Evolutionary conservation across 2,797 vertebrate species (phyloP).

Genomic region (Brotula barbata): DNA sequence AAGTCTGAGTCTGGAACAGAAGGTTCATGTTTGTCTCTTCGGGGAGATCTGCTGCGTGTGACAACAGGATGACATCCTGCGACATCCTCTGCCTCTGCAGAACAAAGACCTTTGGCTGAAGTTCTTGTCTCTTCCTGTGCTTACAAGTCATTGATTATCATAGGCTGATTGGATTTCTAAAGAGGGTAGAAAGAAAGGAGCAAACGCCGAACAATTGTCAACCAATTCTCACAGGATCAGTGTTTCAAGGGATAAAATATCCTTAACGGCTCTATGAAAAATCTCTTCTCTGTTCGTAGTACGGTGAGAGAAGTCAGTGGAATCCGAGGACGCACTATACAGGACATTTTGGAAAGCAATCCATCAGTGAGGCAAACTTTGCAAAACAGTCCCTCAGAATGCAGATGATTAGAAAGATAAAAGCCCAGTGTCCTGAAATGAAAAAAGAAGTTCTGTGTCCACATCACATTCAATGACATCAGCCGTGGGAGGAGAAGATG

Average conservation of each 20-base stretch:
- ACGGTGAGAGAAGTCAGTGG: slow-evolving; percentile 15
- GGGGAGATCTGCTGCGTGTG: slow-evolving; percentile 27
- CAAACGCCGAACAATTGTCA: slow-evolving; percentile 21
- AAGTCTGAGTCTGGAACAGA: slow-evolving; percentile 13
- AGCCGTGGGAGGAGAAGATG: slow-evolving; percentile 96
- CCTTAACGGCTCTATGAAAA: slow-evolving; percentile 19
- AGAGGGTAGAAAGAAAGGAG: slow-evolving; percentile 51
- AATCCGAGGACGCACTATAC: slow-evolving; percentile 41
- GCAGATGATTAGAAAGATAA: slow-evolving; percentile 39
- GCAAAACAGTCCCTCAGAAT: slow-evolving; percentile 36
- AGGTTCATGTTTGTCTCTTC: slow-evolving; percentile 36
- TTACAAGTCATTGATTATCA: slow-evolving; percentile 77
- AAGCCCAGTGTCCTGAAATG: slow-evolving; percentile 46
- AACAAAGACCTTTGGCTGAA: slow-evolving; percentile 59
- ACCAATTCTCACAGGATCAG: slow-evolving; percentile 18
- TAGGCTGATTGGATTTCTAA: slow-evolving; percentile 76
- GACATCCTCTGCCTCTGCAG: slow-evolving; percentile 25
- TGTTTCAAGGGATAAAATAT: slow-evolving; percentile 43
- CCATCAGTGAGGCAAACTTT: slow-evolving; percentile 45
- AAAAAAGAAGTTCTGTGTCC: slow-evolving; percentile 41
- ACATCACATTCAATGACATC: slow-evolving; percentile 49
- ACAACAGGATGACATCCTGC: slow-evolving; percentile 21
- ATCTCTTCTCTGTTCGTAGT: slow-evolving; percentile 5
- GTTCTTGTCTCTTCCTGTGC: slow-evolving; percentile 66
- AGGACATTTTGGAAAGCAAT: slow-evolving; percentile 53